A percentile compares a stretch with the other conserved stretches of the same genome.
These are phyloP conservation scores for Drosophila mimica DNA, from an alignment of 2,888 invertebrate genomes.

Conservation along the genomic window DNA sequence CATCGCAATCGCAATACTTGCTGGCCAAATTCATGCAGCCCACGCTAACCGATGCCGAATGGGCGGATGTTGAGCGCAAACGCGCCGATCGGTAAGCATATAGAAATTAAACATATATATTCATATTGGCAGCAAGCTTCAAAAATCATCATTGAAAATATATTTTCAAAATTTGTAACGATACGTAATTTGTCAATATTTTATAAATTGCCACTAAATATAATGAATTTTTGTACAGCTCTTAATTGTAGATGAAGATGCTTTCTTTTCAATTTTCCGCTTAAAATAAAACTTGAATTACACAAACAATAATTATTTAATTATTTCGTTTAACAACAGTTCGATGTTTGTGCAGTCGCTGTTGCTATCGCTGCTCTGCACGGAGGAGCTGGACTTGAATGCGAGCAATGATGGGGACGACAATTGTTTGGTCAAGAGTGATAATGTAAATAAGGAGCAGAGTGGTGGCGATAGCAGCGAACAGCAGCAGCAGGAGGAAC, in stretches of 20 bases:
- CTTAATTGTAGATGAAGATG: neutral
- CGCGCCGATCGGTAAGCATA: conserved; percentile 86
- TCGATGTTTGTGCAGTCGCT: conserved; percentile 90
- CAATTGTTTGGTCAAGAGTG: conserved; percentile 81
- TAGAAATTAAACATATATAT: neutral
- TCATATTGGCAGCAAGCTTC: neutral
- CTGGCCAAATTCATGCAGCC: conserved; percentile 86
- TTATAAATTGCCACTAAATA: neutral
- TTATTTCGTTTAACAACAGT: conserved; percentile 66
- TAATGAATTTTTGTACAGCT: neutral
- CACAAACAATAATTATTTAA: neutral
- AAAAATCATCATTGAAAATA: neutral
- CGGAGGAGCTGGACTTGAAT: conserved; percentile 65
- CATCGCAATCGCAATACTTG: conserved; percentile 82
- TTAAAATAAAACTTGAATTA: too few species aligned
- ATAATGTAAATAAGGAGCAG: conserved; percentile 84
- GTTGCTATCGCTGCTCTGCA: conserved; percentile 86
- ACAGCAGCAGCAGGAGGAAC: conserved; percentile 63
- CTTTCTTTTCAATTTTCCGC: neutral
- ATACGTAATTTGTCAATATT: too few species aligned
- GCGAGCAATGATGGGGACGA: conserved; percentile 58
- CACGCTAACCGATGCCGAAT: conserved; percentile 86
- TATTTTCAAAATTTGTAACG: neutral
- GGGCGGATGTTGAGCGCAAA: conserved; percentile 86
- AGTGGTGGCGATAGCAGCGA: conserved; percentile 34